Conservation (phyloP, 2,113 vertebrate species). For the Vicugna pacos region DNA sequence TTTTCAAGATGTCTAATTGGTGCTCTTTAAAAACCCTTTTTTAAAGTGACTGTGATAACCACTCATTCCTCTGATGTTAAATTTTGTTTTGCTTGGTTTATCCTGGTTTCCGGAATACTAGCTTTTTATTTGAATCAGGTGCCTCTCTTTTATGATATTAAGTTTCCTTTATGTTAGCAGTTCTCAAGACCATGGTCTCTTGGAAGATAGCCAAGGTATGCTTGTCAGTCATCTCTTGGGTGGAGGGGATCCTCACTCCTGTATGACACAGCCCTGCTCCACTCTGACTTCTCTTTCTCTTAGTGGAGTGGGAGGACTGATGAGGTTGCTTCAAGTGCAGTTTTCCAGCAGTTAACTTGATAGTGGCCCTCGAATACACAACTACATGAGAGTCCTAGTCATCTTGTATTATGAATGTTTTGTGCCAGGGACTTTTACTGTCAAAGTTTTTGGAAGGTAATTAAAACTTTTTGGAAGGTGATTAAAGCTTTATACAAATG, state of each 20-base stretch:
- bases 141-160: not conserved
- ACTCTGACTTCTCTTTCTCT: not conserved
- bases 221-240: not conserved
- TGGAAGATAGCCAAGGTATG: not conserved
- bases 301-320: not conserved
- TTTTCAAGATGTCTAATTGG: constrained; percentile 38
- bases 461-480: not conserved
- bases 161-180: constrained; percentile 21
- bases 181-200: not conserved
- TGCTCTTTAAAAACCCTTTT: not conserved
- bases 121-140: not conserved
- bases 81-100: constrained; percentile 45
- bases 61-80: not conserved
- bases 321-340: not conserved
- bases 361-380: not conserved
- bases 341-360: not conserved
- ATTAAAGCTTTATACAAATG: not conserved
- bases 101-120: constrained; percentile 16
- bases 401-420: not conserved
- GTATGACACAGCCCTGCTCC: not conserved
- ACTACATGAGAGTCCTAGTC: not conserved
- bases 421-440: not conserved
- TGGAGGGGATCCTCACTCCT: not conserved
- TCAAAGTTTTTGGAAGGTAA: not conserved
- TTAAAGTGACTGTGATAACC: not conserved